Conservation (phyloP, 2,888 invertebrate species). For the Diarsia rubi region DNA sequence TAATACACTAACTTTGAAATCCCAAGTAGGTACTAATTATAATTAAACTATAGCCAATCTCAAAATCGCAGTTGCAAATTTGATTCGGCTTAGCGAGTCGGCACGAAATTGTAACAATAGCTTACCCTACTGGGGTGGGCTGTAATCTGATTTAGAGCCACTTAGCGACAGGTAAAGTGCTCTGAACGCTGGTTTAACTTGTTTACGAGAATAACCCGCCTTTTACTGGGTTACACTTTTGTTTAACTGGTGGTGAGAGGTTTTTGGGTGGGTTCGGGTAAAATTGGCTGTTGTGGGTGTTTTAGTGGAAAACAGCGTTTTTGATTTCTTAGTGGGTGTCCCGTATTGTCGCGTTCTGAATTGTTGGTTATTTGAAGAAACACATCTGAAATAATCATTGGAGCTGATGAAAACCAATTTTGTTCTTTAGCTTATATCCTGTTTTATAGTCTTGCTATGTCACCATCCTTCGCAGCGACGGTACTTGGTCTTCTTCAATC, state of each 20-base stretch:
- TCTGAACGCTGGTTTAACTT: constrained; percentile 79
- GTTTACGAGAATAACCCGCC: constrained; percentile 66
- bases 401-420: background rate
- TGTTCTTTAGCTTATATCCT: background rate
- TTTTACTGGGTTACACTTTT: constrained; percentile 60
- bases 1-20: background rate
- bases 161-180: constrained; percentile 85
- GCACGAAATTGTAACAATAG: constrained; percentile 53
- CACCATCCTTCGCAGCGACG: background rate
- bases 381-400: background rate
- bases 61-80: constrained; percentile 38
- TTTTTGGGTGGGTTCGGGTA: constrained; percentile 13
- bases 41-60: constrained; percentile 18
- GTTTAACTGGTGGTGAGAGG: constrained; percentile 36
- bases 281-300: background rate
- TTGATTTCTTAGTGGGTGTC: background rate
- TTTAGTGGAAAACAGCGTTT: background rate
- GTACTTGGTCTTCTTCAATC: background rate
- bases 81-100: constrained; percentile 69
- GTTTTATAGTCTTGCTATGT: background rate
- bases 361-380: background rate
- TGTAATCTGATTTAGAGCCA: constrained; percentile 85
- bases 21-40: background rate
- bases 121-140: constrained; percentile 57
- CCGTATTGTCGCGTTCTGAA: background rate